Evolutionary conservation across 2,888 invertebrate genomes (phyloP).

Genomic region (Polyommatus iphigenia): DNA sequence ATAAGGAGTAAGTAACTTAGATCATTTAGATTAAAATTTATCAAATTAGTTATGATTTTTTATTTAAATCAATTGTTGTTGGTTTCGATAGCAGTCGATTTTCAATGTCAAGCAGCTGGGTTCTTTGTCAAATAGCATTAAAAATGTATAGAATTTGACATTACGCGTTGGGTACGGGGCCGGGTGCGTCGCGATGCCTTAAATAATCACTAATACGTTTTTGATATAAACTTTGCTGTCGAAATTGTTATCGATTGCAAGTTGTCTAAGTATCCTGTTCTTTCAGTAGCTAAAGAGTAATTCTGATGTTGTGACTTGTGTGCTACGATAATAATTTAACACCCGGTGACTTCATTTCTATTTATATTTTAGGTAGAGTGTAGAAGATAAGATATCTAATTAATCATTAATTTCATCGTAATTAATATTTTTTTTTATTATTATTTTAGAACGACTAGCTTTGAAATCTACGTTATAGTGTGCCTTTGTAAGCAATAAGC

Average conservation of each 20-base stretch:
- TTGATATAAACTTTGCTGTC: background rate
- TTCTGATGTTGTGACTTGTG: background rate
- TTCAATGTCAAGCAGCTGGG: background rate
- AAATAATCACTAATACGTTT: background rate
- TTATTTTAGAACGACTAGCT: background rate
- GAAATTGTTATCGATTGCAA: background rate
- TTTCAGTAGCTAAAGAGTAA: too few species aligned
- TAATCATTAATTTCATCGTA: background rate
- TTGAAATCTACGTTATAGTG: background rate
- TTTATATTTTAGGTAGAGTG: background rate
- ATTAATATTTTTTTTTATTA: background rate
- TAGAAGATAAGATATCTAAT: background rate
- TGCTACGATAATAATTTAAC: background rate
- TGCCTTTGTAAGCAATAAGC: background rate
- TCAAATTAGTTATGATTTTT: background rate
- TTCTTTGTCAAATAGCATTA: too few species aligned
- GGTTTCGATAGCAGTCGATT: background rate
- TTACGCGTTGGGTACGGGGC: too few species aligned
- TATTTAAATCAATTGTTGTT: background rate
- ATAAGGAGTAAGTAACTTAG: slow-evolving; percentile 46
- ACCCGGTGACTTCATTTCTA: background rate
- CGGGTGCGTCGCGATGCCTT: background rate
- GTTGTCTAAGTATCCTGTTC: too few species aligned
- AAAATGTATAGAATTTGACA: too few species aligned
- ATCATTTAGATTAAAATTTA: slow-evolving; percentile 49